These are phyloP conservation scores for Todiramphus saurophagus DNA, from an alignment of 2,113 vertebrate genomes.

Conservation along the genomic window DNA sequence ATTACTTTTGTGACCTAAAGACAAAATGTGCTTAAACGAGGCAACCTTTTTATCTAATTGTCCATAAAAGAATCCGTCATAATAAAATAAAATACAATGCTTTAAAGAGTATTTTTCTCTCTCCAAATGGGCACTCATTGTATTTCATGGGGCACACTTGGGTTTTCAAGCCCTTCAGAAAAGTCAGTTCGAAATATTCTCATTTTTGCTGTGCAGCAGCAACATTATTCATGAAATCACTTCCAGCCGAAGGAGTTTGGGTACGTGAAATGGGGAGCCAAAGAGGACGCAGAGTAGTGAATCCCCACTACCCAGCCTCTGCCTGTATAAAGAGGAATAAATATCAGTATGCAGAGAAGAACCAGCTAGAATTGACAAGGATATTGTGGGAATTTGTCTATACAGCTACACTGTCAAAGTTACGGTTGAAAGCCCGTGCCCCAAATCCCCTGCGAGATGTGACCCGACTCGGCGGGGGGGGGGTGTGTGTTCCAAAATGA, in stretches of 20 bases:
- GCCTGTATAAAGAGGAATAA: not conserved
- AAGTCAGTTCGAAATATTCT: not conserved
- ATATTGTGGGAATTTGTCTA: accelerated
- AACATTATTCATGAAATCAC: not conserved
- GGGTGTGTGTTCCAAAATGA: not conserved
- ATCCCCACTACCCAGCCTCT: not conserved
- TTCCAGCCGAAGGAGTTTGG: not conserved
- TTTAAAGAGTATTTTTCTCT: not conserved
- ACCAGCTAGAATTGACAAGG: not conserved
- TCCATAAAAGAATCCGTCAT: not conserved
- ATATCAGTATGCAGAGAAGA: not conserved
- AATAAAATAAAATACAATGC: not conserved
- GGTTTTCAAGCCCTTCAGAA: not conserved
- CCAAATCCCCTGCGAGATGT: not conserved
- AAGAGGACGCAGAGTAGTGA: accelerated
- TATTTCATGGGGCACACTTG: not conserved
- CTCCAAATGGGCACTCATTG: too few relatives aligned
- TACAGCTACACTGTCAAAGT: not conserved
- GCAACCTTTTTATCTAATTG: not conserved
- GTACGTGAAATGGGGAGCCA: too few relatives aligned
- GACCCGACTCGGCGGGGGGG: accelerated
- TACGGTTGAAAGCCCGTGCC: too few relatives aligned
- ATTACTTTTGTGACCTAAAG: not conserved
- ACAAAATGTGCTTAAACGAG: not conserved
- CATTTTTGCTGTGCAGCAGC: accelerated